phyloP scores from a whole-genome alignment of 2,113 vertebrate genomes.

The Laticauda laticaudata region DNA sequence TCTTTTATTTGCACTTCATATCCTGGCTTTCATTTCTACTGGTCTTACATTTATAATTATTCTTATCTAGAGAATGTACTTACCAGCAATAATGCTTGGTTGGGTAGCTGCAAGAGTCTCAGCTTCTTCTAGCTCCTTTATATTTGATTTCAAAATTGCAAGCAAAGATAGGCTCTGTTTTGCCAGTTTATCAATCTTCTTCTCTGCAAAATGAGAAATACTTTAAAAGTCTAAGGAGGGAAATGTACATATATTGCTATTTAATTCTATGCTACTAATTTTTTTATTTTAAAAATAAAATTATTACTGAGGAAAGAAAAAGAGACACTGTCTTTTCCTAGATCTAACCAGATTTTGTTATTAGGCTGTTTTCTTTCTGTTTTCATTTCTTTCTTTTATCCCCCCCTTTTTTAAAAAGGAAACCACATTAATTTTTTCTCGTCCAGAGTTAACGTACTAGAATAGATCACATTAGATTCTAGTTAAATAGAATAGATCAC shows the following conservation, averaged over 20 bases:
- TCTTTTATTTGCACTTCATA: background rate
- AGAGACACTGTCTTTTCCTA: background rate
- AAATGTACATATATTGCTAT: background rate
- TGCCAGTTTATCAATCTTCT: conserved; percentile 2
- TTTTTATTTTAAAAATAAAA: background rate
- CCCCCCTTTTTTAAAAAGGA: fast-evolving
- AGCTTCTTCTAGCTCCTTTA: background rate
- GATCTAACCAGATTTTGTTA: background rate
- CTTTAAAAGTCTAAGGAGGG: background rate
- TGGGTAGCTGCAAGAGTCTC: background rate
- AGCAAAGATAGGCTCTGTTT: background rate
- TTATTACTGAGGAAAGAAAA: background rate
- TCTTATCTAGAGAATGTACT: background rate
- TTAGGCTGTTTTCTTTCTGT: no score
- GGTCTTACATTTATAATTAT: background rate
- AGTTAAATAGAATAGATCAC: background rate
- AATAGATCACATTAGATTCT: background rate
- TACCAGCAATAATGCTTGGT: conserved; percentile 3
- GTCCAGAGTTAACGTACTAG: background rate
- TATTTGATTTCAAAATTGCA: background rate
- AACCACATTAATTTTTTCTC: background rate
- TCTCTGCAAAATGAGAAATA: conserved; percentile 2
- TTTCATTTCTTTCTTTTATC: background rate
- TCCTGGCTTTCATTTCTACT: background rate
- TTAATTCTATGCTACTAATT: background rate